These are phyloP conservation scores for Ennomos quercinarius DNA, from an alignment of 2,888 invertebrate genomes.

Conservation along the genomic window DNA sequence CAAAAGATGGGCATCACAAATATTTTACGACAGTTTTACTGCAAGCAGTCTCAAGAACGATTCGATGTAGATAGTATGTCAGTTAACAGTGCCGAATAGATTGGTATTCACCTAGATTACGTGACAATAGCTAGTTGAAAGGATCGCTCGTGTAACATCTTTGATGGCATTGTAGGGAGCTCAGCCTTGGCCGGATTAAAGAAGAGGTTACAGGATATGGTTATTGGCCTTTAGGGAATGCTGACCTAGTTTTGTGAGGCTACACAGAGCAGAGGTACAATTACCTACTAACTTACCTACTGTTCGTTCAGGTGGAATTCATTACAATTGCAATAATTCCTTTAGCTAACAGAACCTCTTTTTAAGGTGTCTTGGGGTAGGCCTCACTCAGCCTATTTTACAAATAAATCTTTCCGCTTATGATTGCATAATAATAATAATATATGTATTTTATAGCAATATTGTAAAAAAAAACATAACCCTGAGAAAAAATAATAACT, in stretches of 20 bases:
- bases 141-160: conserved; percentile 25
- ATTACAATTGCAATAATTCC: too few species aligned
- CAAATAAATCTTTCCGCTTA: too few species aligned
- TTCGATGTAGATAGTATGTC: neutral
- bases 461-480: too few species aligned
- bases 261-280: neutral
- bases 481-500: too few species aligned
- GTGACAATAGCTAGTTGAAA: conserved; percentile 33
- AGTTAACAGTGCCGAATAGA: conserved; percentile 10
- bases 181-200: conserved; percentile 33
- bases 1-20: conserved; percentile 9
- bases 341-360: too few species aligned
- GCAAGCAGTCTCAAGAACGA: conserved; percentile 5
- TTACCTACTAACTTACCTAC: neutral
- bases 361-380: too few species aligned
- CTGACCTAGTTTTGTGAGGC: conserved; percentile 14
- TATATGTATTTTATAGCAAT: too few species aligned
- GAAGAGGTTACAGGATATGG: conserved; percentile 18
- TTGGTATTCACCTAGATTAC: conserved; percentile 29
- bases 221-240: conserved; percentile 9
- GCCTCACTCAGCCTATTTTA: too few species aligned
- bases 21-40: conserved; percentile 23
- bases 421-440: too few species aligned
- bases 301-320: neutral
- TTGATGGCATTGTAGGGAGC: conserved; percentile 23